These are phyloP conservation scores for Limnephilus rhombicus DNA, from an alignment of 2,888 invertebrate species.

Conservation along the genomic window DNA sequence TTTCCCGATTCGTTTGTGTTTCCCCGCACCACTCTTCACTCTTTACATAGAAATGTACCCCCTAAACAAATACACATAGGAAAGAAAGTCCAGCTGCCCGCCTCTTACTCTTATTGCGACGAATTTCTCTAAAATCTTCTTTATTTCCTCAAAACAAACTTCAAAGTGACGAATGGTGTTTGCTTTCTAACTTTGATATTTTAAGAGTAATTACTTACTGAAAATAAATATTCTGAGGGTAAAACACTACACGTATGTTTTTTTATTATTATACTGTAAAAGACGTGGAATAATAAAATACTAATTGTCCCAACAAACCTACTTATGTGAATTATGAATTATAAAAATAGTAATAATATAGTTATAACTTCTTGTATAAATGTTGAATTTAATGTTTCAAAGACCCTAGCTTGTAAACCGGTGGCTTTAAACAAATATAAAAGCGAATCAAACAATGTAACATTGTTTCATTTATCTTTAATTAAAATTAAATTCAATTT, in stretches of 20 bases:
- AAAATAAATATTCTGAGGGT: neutral
- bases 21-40: conserved; percentile 11
- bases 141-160: neutral
- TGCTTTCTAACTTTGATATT: neutral
- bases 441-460: too few species aligned
- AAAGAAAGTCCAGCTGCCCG: conserved; percentile 28
- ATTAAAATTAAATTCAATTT: too few species aligned
- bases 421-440: too few species aligned
- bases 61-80: conserved; percentile 12
- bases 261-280: neutral
- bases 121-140: conserved; percentile 8
- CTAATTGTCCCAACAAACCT: too few species aligned
- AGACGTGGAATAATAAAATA: too few species aligned
- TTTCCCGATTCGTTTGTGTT: neutral
- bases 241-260: neutral
- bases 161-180: conserved; percentile 2
- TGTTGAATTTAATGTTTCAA: too few species aligned
- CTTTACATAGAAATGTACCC: neutral
- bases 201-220: neutral
- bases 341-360: too few species aligned
- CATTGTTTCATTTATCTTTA: too few species aligned
- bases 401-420: too few species aligned
- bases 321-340: too few species aligned
- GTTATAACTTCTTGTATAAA: too few species aligned
- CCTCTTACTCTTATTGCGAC: conserved; percentile 30